These are phyloP conservation scores for Rhopilema esculentum DNA, from an alignment of 30 jellyfish, hydroid and myxozoan species.

Conservation along the genomic window DNA sequence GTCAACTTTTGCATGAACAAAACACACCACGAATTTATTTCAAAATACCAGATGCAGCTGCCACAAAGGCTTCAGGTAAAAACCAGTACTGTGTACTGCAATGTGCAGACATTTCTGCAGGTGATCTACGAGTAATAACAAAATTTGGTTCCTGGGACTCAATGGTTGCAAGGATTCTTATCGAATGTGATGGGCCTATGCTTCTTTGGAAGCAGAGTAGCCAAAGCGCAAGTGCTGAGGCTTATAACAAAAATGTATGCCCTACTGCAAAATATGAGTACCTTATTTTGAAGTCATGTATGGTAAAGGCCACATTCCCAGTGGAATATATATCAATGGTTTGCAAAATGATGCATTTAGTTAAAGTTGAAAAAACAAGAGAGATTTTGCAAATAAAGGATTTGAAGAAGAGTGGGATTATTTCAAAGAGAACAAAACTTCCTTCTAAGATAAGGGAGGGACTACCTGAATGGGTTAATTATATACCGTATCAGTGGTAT, in stretches of 20 bases:
- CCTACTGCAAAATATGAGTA: constrained; percentile 17
- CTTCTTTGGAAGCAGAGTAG: constrained; percentile 68
- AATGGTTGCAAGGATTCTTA: constrained; percentile 78
- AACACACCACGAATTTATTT: constrained; percentile 69
- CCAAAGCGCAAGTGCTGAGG: neutral
- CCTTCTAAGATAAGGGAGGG: constrained; percentile 93
- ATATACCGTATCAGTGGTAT: constrained; percentile 97
- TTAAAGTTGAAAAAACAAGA: constrained; percentile 73
- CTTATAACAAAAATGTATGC: neutral
- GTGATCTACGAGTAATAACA: constrained; percentile 88
- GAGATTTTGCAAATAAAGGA: constrained; percentile 78
- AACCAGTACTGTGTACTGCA: constrained; percentile 63
- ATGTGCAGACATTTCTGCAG: constrained; percentile 96
- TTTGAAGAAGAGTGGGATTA: constrained; percentile 42
- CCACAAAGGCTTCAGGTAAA: constrained; percentile 13
- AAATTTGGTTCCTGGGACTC: constrained; percentile 98
- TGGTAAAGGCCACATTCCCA: constrained; percentile 92
- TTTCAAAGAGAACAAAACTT: constrained; percentile 37
- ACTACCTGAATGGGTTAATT: constrained; percentile 98
- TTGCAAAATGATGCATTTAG: constrained; percentile 75
- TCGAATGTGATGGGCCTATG: constrained; percentile 89
- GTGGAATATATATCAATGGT: constrained; percentile 57
- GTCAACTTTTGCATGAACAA: constrained; percentile 67
- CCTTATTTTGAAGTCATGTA: constrained; percentile 71
- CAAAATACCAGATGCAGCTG: constrained; percentile 72